Conservation (phyloP, 2,888 invertebrate species). For the Polydrusus pterygomalis region DNA sequence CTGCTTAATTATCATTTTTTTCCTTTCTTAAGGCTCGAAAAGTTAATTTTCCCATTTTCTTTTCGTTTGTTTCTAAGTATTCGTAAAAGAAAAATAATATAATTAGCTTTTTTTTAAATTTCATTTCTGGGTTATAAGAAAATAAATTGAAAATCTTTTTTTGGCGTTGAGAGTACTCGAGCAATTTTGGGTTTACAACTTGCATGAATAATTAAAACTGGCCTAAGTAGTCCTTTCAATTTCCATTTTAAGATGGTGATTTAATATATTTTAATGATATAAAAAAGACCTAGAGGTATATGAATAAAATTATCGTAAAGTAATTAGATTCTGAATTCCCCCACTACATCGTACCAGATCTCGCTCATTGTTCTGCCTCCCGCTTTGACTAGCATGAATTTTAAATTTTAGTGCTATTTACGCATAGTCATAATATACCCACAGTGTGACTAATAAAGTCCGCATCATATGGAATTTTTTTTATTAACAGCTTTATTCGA, state of each 20-base stretch:
- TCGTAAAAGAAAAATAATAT: conserved; percentile 24
- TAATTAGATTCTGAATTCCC: no score
- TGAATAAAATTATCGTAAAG: no score
- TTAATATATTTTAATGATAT: no score
- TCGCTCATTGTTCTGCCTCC: no score
- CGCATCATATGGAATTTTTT: no score
- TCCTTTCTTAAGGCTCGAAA: conserved; percentile 21
- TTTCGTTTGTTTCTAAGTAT: conserved; percentile 22
- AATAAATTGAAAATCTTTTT: conserved; percentile 17
- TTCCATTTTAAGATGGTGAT: not conserved
- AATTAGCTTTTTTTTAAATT: conserved; percentile 25
- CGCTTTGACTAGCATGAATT: no score
- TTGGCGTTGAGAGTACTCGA: conserved; percentile 4
- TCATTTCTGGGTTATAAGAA: conserved; percentile 15
- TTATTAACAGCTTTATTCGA: no score
- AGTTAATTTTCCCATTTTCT: conserved; percentile 27
- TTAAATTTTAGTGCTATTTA: no score
- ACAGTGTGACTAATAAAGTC: no score
- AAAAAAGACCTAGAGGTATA: no score
- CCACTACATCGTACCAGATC: no score
- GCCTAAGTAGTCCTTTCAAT: not conserved
- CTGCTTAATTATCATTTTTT: conserved; percentile 24
- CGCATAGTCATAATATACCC: no score
- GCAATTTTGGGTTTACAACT: conserved; percentile 4
- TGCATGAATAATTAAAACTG: conserved; percentile 3